These are phyloP conservation scores for Apotomis betuletana DNA, from an alignment of 2,888 invertebrate genomes.

Conservation along the genomic window DNA sequence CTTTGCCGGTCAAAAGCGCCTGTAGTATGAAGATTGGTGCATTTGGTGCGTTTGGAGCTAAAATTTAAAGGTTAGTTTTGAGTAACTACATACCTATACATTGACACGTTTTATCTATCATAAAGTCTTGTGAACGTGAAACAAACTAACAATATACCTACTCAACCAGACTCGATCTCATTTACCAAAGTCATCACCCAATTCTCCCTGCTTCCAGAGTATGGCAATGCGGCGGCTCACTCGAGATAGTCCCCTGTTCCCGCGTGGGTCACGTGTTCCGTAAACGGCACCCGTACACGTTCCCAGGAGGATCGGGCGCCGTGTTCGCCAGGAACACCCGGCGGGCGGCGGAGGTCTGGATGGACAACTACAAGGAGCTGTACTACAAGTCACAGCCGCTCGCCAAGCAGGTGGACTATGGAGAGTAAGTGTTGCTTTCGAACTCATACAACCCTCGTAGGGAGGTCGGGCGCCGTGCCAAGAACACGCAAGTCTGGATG, in stretches of 20 bases:
- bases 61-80: too few species aligned
- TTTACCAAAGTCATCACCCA: neutral
- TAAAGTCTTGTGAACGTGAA: too few species aligned
- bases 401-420: conserved; percentile 93
- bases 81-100: too few species aligned
- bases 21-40: too few species aligned
- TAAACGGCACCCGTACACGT: conserved; percentile 98
- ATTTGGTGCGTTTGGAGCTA: too few species aligned
- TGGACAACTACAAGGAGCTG: conserved; percentile 98
- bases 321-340: conserved; percentile 98
- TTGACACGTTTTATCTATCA: too few species aligned
- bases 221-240: conserved; percentile 98
- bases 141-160: too few species aligned
- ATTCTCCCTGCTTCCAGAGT: conserved; percentile 84
- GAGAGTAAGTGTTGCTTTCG: conserved; percentile 87
- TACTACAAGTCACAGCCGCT: conserved; percentile 97
- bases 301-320: conserved; percentile 98
- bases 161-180: neutral
- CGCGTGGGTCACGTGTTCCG: conserved; percentile 97
- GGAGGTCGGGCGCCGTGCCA: too few species aligned
- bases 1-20: too few species aligned
- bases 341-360: conserved; percentile 99
- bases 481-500: too few species aligned
- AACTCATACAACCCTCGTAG: neutral
- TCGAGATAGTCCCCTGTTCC: conserved; percentile 99